Evolutionary conservation across 1,140 invertebrate species (phyloP).

Genomic region (Hycleus cichorii): DNA sequence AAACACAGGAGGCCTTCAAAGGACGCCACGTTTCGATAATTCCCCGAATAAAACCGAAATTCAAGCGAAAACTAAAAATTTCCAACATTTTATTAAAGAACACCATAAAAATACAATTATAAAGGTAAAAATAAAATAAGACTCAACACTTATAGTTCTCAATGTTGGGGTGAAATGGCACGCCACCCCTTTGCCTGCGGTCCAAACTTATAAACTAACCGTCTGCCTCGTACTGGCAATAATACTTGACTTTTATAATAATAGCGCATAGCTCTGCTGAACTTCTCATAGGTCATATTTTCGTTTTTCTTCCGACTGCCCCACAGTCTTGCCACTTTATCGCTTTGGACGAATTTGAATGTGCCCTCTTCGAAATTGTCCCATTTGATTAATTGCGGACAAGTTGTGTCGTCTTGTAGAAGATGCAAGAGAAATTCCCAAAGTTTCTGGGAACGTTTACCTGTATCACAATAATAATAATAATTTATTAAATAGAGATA

Average conservation of each 20-base stretch:
- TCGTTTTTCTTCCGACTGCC: conserved; percentile 79
- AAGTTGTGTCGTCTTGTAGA: conserved; percentile 64
- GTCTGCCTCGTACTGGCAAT: conserved; percentile 68
- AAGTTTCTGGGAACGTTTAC: conserved; percentile 18
- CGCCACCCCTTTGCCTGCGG: conserved; percentile 51
- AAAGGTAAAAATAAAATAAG: background rate
- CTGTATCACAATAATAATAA: no score
- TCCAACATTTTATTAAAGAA: background rate
- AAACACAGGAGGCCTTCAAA: background rate
- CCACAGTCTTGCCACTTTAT: conserved; percentile 84
- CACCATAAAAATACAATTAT: background rate
- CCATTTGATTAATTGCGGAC: conserved; percentile 79
- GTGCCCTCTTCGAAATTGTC: conserved; percentile 77
- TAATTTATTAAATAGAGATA: no score
- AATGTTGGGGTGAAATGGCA: conserved; percentile 9
- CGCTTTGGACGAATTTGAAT: conserved; percentile 86
- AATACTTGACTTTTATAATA: conserved; percentile 81
- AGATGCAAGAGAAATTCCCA: conserved; percentile 75
- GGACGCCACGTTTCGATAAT: no score
- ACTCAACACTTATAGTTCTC: background rate
- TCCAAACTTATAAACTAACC: conserved; percentile 83
- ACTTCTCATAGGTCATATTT: conserved; percentile 90
- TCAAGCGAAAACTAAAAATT: background rate
- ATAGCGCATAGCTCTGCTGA: conserved; percentile 87
- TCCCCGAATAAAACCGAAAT: no score